These are phyloP conservation scores for Bombus sylvicola DNA, from an alignment of 1,140 invertebrate genomes.

Conservation along the genomic window DNA sequence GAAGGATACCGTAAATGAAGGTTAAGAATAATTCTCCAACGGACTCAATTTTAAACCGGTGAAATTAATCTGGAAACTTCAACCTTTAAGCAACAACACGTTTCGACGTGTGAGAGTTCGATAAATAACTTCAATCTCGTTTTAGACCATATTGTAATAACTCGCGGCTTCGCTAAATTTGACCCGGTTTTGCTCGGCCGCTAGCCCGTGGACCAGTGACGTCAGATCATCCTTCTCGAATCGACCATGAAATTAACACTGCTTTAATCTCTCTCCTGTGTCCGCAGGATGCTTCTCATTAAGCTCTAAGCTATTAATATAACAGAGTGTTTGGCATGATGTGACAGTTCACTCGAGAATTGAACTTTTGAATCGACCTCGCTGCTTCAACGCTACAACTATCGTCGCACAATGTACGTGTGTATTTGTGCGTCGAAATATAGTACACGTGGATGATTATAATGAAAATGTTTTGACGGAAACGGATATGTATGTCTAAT, in stretches of 20 bases:
- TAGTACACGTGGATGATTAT: not conserved
- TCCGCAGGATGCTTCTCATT: not conserved
- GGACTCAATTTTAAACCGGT: not conserved
- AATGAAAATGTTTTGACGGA: not conserved
- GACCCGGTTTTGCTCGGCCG: slow-evolving; percentile 32
- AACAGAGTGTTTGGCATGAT: not conserved
- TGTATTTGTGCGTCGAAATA: not conserved
- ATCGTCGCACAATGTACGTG: not conserved
- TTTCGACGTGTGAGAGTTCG: not conserved
- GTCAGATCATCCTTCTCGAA: slow-evolving; percentile 25
- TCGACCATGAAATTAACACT: slow-evolving; percentile 23
- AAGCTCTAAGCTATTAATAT: slow-evolving; percentile 7
- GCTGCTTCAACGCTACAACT: not conserved
- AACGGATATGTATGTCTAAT: not conserved
- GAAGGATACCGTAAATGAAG: not conserved
- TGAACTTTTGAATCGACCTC: not conserved
- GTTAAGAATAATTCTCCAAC: not conserved
- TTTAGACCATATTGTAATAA: slow-evolving; percentile 38
- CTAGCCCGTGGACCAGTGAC: not conserved
- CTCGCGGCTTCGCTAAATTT: slow-evolving; percentile 30
- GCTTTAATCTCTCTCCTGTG: not conserved
- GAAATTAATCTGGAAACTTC: slow-evolving; percentile 23
- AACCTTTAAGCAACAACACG: not conserved
- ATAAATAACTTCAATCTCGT: slow-evolving; percentile 43
- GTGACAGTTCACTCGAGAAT: not conserved